A percentile compares a stretch with the other conserved stretches of the same genome.
These are phyloP conservation scores for Brachypterus glaber DNA, from an alignment of 2,888 invertebrate genomes.

Conservation along the genomic window DNA sequence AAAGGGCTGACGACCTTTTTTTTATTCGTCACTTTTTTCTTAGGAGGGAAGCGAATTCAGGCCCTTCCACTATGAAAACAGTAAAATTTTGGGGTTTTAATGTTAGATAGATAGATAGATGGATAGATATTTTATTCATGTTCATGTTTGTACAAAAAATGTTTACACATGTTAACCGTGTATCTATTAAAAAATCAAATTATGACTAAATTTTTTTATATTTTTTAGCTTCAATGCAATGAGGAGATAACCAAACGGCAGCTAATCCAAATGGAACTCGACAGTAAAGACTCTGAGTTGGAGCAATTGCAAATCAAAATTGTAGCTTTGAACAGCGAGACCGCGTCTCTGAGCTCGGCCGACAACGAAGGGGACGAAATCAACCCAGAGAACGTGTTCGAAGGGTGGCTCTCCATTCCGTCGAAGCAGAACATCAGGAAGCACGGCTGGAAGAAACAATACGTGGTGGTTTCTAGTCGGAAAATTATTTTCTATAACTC, in stretches of 20 bases:
- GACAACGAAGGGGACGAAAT: slow-evolving; percentile 73
- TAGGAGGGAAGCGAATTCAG: neutral
- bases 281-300: slow-evolving; percentile 93
- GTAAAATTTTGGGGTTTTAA: no score
- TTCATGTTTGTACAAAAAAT: no score
- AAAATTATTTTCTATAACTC: slow-evolving; percentile 96
- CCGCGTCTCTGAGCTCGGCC: slow-evolving; percentile 83
- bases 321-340: slow-evolving; percentile 70
- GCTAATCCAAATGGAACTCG: slow-evolving; percentile 89
- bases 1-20: neutral
- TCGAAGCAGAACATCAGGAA: slow-evolving; percentile 90
- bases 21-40: neutral
- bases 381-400: slow-evolving; percentile 68
- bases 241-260: slow-evolving; percentile 70
- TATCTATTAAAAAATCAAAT: no score
- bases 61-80: no score
- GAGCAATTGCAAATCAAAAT: slow-evolving; percentile 85
- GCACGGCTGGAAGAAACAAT: slow-evolving; percentile 96
- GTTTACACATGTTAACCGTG: no score
- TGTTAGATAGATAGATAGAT: no score
- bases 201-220: no score
- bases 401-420: slow-evolving; percentile 94
- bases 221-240: slow-evolving; percentile 65
- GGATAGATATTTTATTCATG: no score
- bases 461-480: slow-evolving; percentile 91